A percentile compares a stretch with the other conserved stretches of the same genome.
Evolutionary conservation across 2,888 invertebrate species (phyloP).

Genomic region (Phanerotoma sp.): DNA sequence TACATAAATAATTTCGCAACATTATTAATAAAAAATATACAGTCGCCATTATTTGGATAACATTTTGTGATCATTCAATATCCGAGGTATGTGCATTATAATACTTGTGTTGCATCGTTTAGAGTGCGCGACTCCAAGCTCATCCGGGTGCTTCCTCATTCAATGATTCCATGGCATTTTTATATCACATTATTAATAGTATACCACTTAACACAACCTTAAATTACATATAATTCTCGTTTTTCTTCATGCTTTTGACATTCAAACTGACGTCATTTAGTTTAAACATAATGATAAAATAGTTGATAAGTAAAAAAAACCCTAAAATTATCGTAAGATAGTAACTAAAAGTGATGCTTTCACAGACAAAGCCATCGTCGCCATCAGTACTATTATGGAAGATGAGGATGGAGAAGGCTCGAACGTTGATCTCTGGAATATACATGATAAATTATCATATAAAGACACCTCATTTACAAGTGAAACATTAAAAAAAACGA

Average conservation of each 20-base stretch:
- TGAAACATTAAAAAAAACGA: conserved; percentile 35
- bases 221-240: too few species aligned
- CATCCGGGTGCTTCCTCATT: conserved; percentile 5
- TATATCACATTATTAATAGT: background rate
- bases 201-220: too few species aligned
- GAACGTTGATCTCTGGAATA: conserved; percentile 45
- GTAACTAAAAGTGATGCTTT: background rate
- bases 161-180: background rate
- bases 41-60: background rate
- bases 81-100: conserved; percentile 7
- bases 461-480: conserved; percentile 22
- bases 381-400: conserved; percentile 50
- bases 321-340: background rate
- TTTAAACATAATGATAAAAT: too few species aligned
- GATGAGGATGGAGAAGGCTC: conserved; percentile 54
- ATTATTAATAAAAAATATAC: too few species aligned
- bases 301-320: background rate
- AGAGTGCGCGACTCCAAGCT: conserved; percentile 10
- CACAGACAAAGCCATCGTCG: conserved; percentile 18
- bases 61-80: background rate
- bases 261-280: too few species aligned
- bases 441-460: conserved; percentile 14
- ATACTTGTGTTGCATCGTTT: conserved; percentile 6
- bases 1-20: too few species aligned
- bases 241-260: too few species aligned